These are phyloP conservation scores for Chamaetylas fuelleborni DNA, from an alignment of 2,113 vertebrate genomes.

Conservation along the genomic window DNA sequence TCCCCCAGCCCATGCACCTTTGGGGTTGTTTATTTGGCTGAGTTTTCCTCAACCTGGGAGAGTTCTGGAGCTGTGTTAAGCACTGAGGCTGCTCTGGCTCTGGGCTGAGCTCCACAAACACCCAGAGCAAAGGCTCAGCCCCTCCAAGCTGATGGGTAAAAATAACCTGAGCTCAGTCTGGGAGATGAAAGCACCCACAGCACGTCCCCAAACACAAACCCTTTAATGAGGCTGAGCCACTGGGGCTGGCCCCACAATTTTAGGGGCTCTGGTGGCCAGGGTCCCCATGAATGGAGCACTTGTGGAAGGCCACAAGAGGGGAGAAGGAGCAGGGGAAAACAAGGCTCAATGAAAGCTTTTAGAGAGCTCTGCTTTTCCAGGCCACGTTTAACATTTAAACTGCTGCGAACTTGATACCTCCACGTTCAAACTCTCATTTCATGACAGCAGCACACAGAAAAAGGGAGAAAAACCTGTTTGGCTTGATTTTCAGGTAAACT, in stretches of 20 bases:
- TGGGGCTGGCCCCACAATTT: not conserved
- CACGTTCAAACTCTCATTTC: not conserved
- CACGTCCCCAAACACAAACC: not conserved
- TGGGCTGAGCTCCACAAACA: not conserved
- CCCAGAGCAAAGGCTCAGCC: not conserved
- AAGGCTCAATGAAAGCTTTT: slow-evolving; percentile 36
- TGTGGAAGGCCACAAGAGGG: not conserved
- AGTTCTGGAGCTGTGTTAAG: not conserved
- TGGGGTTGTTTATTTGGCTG: not conserved
- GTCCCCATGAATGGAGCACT: not conserved
- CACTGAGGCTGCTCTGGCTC: not conserved
- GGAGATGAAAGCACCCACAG: slow-evolving; percentile 30
- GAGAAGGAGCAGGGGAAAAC: not conserved
- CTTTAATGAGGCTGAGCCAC: not conserved
- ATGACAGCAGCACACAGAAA: not conserved
- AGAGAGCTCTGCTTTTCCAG: slow-evolving; percentile 9
- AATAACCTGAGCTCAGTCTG: not conserved
- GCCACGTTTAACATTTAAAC: not conserved
- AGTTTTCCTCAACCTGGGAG: not conserved
- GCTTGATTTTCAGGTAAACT: slow-evolving; percentile 26
- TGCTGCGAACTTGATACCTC: not conserved
- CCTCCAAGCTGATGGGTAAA: not conserved
- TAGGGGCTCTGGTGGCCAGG: not conserved
- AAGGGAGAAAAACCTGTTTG: slow-evolving; percentile 10
- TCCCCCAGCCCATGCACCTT: not conserved